Evolutionary conservation across 1,140 invertebrate genomes (phyloP), one percentile per base, ranked within the genome.

Genomic region (Anastatus disparis): DNA sequence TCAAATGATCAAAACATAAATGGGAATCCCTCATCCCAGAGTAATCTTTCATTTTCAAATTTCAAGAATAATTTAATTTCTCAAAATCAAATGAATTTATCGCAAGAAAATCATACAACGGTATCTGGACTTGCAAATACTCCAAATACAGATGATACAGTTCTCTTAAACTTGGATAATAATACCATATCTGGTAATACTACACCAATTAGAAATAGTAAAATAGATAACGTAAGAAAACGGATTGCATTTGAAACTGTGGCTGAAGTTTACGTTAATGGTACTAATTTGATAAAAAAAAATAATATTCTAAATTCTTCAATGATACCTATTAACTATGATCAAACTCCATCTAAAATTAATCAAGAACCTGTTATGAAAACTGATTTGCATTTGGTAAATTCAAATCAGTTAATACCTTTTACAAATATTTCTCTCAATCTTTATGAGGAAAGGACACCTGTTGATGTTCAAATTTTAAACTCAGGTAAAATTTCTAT

Each of bases 401-500:
- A n/a, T n/a, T n/a, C n/a, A n/a, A n/a, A n/a, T n/a, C n/a, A n/a
- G n/a, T n/a, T n/a, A n/a, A n/a, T n/a, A n/a, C n/a, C n/a, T n/a
- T n/a, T 12, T n/a, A 59, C 12, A 26, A 27, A 44, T 44, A 8
- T 9, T 26, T 59, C 38, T 44, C 15, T 27, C 6, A 9, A 42
- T 7, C 10, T 42, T 10, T 17, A 12, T 27, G n/a, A 44, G 27
- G 1, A 42, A 13, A 8, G 9, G 31, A 3, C 24, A 53, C 17
- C 22, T 53, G 12, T 8, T 53, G 7, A 52, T 52, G 8, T 29
- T 8, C 3, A 27, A 53, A 53, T 12, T 8, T 29, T 24, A 29
- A 53, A 26, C n/a, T 20, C 40, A 46, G 58, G 58, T 61, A 46
- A 61, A 46, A 44, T 46, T 10, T 61, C 46, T 31, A 42, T 44